Evolutionary conservation across 2,888 invertebrate genomes (phyloP).

Genomic region (Cataglyphis albicans): DNA sequence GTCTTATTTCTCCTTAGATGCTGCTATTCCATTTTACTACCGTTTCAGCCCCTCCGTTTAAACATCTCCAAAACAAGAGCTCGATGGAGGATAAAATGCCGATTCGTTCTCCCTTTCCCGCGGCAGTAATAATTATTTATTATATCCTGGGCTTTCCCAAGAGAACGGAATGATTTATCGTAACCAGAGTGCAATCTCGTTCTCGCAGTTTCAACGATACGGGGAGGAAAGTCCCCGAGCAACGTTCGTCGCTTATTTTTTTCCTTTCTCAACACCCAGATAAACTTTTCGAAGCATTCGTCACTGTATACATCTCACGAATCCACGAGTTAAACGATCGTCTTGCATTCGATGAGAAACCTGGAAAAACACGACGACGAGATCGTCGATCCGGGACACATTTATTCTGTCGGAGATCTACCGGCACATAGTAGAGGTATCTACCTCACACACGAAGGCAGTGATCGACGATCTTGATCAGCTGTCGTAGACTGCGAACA

Average conservation of each 20-base stretch:
- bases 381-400: not conserved
- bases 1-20: not conserved
- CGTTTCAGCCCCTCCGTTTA: not conserved
- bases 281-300: not conserved
- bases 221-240: too few relatives aligned
- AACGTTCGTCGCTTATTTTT: not conserved
- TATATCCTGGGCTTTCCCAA: not conserved
- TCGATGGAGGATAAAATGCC: conserved; percentile 20
- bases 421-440: not conserved
- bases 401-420: not conserved
- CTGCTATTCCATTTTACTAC: not conserved
- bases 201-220: conserved; percentile 4
- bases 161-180: conserved; percentile 28
- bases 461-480: conserved; percentile 60
- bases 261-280: not conserved
- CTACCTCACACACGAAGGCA: conserved; percentile 65
- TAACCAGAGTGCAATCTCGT: not conserved
- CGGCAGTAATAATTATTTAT: conserved; percentile 25
- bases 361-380: not conserved
- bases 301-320: not conserved
- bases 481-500: conserved; percentile 45
- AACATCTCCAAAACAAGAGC: not conserved
- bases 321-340: not conserved
- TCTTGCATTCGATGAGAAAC: not conserved
- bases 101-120: conserved; percentile 12